These are phyloP conservation scores for Pitta sordida DNA, from an alignment of 2,113 vertebrate genomes.

Conservation along the genomic window DNA sequence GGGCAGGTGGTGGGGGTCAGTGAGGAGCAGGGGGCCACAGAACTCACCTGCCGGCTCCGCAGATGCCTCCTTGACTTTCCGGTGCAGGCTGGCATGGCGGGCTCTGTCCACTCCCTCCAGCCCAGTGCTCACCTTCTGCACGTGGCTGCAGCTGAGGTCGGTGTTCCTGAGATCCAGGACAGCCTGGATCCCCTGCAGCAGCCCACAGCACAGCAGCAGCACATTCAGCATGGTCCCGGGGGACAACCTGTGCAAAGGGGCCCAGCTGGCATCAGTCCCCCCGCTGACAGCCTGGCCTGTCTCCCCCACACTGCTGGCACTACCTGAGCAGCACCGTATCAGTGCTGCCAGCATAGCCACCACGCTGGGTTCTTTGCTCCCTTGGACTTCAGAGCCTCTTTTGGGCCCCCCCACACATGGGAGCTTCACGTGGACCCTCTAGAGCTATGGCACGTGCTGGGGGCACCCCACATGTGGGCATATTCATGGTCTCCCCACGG, in stretches of 20 bases:
- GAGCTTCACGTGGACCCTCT: not conserved
- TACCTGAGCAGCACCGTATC: accelerated
- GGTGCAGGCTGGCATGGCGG: slow-evolving; percentile 39
- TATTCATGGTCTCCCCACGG: accelerated
- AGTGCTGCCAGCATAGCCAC: not conserved
- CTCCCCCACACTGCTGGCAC: accelerated
- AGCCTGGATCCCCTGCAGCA: slow-evolving; percentile 66
- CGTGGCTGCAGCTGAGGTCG: slow-evolving; percentile 18
- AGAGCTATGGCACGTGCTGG: accelerated
- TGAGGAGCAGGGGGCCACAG: accelerated
- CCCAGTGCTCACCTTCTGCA: not conserved
- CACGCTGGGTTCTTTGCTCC: accelerated
- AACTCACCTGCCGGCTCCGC: slow-evolving; percentile 44
- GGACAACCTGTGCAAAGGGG: not conserved
- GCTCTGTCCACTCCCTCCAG: slow-evolving; percentile 39
- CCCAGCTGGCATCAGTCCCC: accelerated
- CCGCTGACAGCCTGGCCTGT: not conserved
- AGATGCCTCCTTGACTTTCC: not conserved
- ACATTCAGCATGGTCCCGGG: slow-evolving; percentile 64
- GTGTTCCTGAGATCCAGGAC: slow-evolving; percentile 5
- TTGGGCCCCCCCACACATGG: too few relatives aligned
- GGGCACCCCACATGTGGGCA: not conserved
- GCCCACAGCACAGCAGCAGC: slow-evolving; percentile 68
- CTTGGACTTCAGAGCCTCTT: not conserved
- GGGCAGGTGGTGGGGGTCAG: accelerated